phyloP scores from a whole-genome alignment of 2,888 invertebrate species.

The Dascillus cervinus region DNA sequence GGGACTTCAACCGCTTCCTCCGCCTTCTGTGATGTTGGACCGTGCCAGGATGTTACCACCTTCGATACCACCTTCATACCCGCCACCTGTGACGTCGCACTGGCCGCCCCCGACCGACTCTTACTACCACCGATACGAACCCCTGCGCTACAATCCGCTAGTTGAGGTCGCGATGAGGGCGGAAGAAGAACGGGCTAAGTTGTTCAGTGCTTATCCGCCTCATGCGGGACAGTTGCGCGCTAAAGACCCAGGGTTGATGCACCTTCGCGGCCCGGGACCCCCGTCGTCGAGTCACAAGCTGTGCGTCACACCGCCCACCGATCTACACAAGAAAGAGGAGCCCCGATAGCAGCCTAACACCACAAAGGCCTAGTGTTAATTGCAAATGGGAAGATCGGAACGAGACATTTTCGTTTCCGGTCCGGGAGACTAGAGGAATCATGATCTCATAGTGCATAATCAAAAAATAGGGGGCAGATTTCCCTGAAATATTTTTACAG shows the following conservation, averaged over 20 bases:
- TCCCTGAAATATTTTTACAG: conserved; percentile 35
- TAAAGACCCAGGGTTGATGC: conserved; percentile 49
- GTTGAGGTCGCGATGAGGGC: conserved; percentile 71
- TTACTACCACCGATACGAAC: conserved; percentile 56
- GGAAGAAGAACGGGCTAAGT: conserved; percentile 72
- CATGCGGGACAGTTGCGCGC: conserved; percentile 41
- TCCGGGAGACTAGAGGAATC: conserved; percentile 4
- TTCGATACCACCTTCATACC: conserved; percentile 46
- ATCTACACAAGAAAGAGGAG: conserved; percentile 53
- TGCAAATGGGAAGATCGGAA: conserved; percentile 3
- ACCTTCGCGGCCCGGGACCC: conserved; percentile 48
- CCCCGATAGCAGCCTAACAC: conserved; percentile 45
- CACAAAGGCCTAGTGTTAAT: conserved; percentile 7
- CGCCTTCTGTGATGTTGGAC: conserved; percentile 43
- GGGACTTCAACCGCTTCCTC: conserved; percentile 39
- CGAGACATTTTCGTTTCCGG: background rate
- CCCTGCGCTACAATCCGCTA: conserved; percentile 69
- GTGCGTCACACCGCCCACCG: conserved; percentile 54
- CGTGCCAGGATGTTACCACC: conserved; percentile 44
- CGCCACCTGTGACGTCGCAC: conserved; percentile 36
- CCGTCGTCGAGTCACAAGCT: conserved; percentile 42
- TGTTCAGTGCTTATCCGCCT: conserved; percentile 56
- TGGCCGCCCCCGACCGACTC: conserved; percentile 44
- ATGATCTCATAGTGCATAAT: conserved; percentile 17
- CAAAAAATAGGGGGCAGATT: conserved; percentile 13